Conservation (phyloP, 2,888 invertebrate genomes). For the Germaria angustata region DNA sequence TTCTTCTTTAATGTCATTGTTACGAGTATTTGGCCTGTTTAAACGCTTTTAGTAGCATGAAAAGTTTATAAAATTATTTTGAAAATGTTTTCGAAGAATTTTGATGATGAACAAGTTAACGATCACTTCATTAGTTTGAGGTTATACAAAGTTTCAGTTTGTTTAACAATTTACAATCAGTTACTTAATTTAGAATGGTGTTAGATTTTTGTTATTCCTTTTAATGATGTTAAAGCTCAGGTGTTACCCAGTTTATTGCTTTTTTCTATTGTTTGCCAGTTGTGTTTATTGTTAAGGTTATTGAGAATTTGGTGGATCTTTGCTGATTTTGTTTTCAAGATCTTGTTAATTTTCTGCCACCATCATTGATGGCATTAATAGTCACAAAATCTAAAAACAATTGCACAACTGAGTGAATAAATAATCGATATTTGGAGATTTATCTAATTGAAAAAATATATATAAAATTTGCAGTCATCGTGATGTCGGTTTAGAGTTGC, state of each 20-base stretch:
- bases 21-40: not conserved
- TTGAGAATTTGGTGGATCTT: slow-evolving; percentile 18
- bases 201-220: slow-evolving; percentile 42
- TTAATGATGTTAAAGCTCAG: slow-evolving; percentile 42
- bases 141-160: slow-evolving; percentile 45
- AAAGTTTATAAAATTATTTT: slow-evolving; percentile 14
- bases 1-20: slow-evolving; percentile 46
- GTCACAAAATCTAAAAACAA: not conserved
- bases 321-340: slow-evolving; percentile 15
- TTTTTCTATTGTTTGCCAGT: not conserved
- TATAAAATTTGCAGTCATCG: no score
- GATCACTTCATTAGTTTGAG: slow-evolving; percentile 65
- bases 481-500: no score
- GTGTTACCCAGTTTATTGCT: slow-evolving; percentile 43
- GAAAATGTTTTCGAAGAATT: not conserved
- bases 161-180: slow-evolving; percentile 46
- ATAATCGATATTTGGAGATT: slow-evolving; percentile 35
- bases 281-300: not conserved
- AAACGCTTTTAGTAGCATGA: not conserved
- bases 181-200: slow-evolving; percentile 52
- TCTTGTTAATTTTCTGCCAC: slow-evolving; percentile 30
- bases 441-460: not conserved
- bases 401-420: slow-evolving; percentile 36
- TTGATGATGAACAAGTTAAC: slow-evolving; percentile 27
- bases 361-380: not conserved